These are phyloP conservation scores for Myotis myotis DNA, from an alignment of 2,797 vertebrate genomes.

Conservation along the genomic window DNA sequence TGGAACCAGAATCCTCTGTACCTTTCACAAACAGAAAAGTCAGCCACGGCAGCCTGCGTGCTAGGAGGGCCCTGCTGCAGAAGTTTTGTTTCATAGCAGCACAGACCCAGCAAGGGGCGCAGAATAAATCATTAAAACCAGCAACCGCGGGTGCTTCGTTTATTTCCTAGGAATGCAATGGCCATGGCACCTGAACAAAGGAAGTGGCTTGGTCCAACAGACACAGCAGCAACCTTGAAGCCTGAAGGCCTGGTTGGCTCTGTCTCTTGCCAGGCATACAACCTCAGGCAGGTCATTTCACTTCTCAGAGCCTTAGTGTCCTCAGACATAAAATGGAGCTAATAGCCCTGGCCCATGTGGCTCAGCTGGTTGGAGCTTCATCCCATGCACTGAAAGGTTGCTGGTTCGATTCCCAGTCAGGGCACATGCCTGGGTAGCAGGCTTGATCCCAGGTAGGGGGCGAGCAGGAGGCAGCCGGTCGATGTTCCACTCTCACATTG, in stretches of 20 bases:
- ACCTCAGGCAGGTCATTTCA: background rate
- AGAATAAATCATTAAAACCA: background rate
- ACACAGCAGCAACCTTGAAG: background rate
- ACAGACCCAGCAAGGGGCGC: background rate
- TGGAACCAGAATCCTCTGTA: background rate
- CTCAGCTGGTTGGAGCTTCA: background rate
- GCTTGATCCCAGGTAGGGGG: background rate
- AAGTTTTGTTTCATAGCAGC: background rate
- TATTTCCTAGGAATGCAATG: background rate
- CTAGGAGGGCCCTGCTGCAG: rapidly evolving
- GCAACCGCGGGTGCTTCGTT: background rate
- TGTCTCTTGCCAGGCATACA: background rate
- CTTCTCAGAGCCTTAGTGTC: background rate
- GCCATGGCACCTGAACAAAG: rapidly evolving
- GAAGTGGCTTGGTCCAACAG: background rate
- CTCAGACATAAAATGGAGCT: background rate
- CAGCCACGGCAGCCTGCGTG: background rate
- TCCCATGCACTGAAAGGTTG: background rate
- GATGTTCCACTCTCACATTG: background rate
- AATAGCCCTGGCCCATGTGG: background rate
- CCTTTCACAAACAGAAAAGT: background rate
- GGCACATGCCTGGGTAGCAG: background rate
- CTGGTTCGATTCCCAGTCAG: background rate
- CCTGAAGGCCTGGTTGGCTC: background rate
- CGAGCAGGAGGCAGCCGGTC: background rate